Evolutionary conservation across 1,140 invertebrate species (phyloP).

Genomic region (Pseudachorutes palmiensis): DNA sequence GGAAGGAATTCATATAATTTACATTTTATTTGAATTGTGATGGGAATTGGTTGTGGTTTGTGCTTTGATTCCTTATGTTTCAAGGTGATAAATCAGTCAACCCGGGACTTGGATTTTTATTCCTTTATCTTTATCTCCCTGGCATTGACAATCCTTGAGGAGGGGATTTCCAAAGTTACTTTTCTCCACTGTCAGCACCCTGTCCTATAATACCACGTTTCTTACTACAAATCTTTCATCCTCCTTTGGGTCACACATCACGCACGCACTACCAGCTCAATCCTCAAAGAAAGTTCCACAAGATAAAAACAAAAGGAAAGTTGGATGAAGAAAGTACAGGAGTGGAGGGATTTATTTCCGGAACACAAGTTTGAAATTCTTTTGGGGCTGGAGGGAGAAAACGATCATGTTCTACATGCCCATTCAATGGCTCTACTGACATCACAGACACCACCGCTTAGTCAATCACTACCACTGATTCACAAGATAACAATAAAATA

Average conservation of each 20-base stretch:
- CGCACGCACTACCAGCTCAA: neutral
- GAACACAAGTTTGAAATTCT: neutral
- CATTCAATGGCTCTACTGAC: neutral
- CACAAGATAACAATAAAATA: too few relatives aligned
- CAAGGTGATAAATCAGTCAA: slow-evolving; percentile 9
- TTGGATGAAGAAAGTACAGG: too few relatives aligned
- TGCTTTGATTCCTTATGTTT: neutral
- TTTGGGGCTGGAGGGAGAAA: neutral
- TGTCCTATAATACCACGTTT: too few relatives aligned
- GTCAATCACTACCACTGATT: neutral
- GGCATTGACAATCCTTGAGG: too few relatives aligned
- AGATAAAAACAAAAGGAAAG: slow-evolving; percentile 2
- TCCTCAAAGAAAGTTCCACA: neutral
- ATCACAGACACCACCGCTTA: neutral
- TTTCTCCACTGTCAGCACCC: too few relatives aligned
- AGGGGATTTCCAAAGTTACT: too few relatives aligned
- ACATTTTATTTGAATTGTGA: slow-evolving; percentile 11
- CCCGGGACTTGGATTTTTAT: neutral
- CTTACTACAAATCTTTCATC: neutral
- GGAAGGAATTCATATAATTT: slow-evolving; percentile 1
- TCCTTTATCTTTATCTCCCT: neutral
- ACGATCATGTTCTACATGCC: neutral
- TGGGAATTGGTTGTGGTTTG: neutral
- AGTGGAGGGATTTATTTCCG: neutral
- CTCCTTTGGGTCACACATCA: neutral